phyloP scores from a whole-genome alignment of 2,888 invertebrate species.

The Oxyteleia sp. region DNA sequence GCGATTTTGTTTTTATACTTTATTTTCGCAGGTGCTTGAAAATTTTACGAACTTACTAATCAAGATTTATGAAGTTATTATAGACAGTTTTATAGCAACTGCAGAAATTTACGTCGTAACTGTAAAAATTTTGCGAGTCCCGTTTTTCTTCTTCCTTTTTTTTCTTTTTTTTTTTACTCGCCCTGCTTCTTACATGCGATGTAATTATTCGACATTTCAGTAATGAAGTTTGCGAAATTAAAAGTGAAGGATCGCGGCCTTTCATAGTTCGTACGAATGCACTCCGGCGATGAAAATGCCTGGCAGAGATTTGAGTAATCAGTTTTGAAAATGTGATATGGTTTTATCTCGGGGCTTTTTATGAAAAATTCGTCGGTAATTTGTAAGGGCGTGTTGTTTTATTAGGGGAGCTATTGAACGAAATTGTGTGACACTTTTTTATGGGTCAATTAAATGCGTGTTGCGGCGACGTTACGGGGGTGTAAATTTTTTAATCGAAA shows the following conservation, averaged over 20 bases:
- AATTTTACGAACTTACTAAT: slow-evolving; percentile 55
- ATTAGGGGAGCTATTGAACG: too few species aligned
- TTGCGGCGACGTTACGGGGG: not conserved
- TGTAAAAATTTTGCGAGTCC: slow-evolving; percentile 41
- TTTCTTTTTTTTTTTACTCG: slow-evolving; percentile 11
- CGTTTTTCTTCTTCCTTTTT: too few species aligned
- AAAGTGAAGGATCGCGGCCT: slow-evolving; percentile 8
- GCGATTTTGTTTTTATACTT: slow-evolving; percentile 37
- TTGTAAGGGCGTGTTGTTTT: not conserved
- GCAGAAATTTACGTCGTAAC: slow-evolving; percentile 46
- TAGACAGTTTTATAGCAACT: slow-evolving; percentile 56
- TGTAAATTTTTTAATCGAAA: not conserved
- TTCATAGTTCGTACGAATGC: not conserved
- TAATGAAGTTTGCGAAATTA: slow-evolving; percentile 37
- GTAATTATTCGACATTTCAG: slow-evolving; percentile 21
- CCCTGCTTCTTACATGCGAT: slow-evolving; percentile 20
- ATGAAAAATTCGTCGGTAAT: not conserved
- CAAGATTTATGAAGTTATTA: slow-evolving; percentile 61
- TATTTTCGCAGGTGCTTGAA: slow-evolving; percentile 43
- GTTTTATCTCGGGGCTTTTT: slow-evolving; percentile 4
- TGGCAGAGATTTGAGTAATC: not conserved
- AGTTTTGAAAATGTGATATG: not conserved
- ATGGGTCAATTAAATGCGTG: too few species aligned
- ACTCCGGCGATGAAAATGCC: not conserved
- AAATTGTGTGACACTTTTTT: too few species aligned